Percentiles rank a stretch among this genome's conserved stretches.
These are phyloP conservation scores for Latrodectus hesperus DNA, from an alignment of 2,888 invertebrate species.

Conservation along the genomic window DNA sequence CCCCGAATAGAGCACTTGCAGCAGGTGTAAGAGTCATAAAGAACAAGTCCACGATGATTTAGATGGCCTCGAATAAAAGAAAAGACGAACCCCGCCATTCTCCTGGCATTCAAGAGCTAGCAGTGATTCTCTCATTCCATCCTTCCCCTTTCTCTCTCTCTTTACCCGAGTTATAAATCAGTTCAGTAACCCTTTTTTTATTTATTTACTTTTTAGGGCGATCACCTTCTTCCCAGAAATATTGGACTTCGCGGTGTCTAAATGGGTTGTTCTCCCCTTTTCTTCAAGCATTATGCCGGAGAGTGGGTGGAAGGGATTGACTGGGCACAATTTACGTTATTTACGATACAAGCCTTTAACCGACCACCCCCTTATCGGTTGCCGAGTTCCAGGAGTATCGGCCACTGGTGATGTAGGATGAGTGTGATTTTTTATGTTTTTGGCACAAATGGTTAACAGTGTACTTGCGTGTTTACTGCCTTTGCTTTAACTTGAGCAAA, in stretches of 20 bases:
- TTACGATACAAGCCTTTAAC: not conserved
- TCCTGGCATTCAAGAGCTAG: not conserved
- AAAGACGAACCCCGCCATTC: conserved; percentile 30
- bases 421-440: conserved; percentile 12
- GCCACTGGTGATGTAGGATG: not conserved
- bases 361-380: not conserved
- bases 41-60: conserved; percentile 56
- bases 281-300: not conserved
- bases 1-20: conserved; percentile 25
- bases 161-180: conserved; percentile 49
- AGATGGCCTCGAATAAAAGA: conserved; percentile 47
- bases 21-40: conserved; percentile 60
- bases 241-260: conserved; percentile 11
- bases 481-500: conserved; percentile 7
- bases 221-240: conserved; percentile 16
- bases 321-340: conserved; percentile 5
- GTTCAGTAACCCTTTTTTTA: conserved; percentile 3
- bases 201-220: not conserved
- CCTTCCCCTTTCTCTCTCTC: not conserved
- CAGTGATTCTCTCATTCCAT: conserved; percentile 53
- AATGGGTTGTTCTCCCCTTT: conserved; percentile 30
- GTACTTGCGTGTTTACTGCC: conserved; percentile 44
- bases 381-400: conserved; percentile 17
- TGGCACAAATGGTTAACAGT: conserved; percentile 38
- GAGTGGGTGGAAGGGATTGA: not conserved